A percentile compares a stretch with the other conserved stretches of the same genome.
Evolutionary conservation across 2,113 vertebrate species (phyloP).

Genomic region (Rhinichthys klamathensis): DNA sequence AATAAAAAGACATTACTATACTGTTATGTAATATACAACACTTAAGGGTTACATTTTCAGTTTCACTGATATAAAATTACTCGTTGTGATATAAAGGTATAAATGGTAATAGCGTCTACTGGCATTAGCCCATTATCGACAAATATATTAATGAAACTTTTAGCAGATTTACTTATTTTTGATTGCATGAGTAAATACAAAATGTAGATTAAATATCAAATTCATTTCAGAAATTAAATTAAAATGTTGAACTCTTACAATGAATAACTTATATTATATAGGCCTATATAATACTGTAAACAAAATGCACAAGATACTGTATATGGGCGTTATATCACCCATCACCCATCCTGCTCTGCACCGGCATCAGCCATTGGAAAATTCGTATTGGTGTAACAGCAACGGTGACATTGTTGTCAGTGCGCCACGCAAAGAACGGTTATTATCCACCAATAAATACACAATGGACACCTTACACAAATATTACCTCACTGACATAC

Average conservation of each 20-base stretch:
- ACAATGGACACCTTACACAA: slow-evolving; percentile 8
- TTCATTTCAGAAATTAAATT: background rate
- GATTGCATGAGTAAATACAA: background rate
- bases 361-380: background rate
- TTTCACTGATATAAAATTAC: background rate
- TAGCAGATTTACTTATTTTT: too few relatives aligned
- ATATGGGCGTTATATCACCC: background rate
- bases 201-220: background rate
- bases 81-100: background rate
- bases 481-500: slow-evolving; percentile 38
- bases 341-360: background rate
- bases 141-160: too few relatives aligned
- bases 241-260: background rate
- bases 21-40: background rate
- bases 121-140: too few relatives aligned
- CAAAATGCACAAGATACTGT: background rate
- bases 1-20: background rate
- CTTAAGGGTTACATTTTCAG: background rate
- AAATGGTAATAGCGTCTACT: background rate
- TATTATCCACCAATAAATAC: slow-evolving; percentile 19
- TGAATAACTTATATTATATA: background rate
- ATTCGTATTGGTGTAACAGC: background rate
- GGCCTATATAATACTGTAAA: background rate
- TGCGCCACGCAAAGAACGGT: too few relatives aligned
- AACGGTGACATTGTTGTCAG: background rate